Evolutionary conservation across 2,888 invertebrate genomes (phyloP), one percentile per base, ranked within the genome.

Genomic region (Orthosia cruda): DNA sequence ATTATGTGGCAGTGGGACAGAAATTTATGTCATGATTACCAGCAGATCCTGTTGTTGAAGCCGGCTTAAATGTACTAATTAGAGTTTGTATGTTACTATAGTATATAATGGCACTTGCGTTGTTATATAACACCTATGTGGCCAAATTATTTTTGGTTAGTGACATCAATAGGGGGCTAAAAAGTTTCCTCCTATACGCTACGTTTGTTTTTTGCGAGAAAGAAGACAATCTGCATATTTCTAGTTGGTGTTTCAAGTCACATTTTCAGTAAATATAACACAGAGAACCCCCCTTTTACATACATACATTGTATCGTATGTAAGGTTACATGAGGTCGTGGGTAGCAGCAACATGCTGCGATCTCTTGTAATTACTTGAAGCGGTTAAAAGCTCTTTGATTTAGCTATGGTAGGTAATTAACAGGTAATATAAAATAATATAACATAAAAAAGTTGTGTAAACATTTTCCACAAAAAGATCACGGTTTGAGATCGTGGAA

Each of bases 1-100:
- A 66, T 49, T 69, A 74, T 65, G 59, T 62, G 47, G 18, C 57
- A 65, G 64, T 68, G 52, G 71, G 64, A 64, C 74, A 40, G 26
- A 64, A 84, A 74, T 59, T 15, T 73, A 50, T 69, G 50, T 59
- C 32, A 47, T 55, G 47, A 13, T 67, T n/a, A n/a, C n/a, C n/a
- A n/a, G 54, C 62, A 50, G 59, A 61, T 82, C 23, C 13, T 50
- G 49, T 62, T 26, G 23, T 40, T 71, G 15, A 4, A 40, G 32
- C n/a, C 4, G 55, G n/a, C 40, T 71, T 71, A 23, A 54, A 47
- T 59, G 26, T 5, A 18, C n/a, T 16, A 23, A 32, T 52, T 32
- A 50, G 7, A 50, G 45, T 71, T 26, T 11, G 47, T 62, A 18
- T 3, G 16, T 11, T 59, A 16, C 23, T 49, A 20, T 62, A 40